Percentiles rank a stretch among this genome's conserved stretches.
These are phyloP conservation scores for Eurytoma adleriae DNA, from an alignment of 2,888 invertebrate species.

Conservation along the genomic window DNA sequence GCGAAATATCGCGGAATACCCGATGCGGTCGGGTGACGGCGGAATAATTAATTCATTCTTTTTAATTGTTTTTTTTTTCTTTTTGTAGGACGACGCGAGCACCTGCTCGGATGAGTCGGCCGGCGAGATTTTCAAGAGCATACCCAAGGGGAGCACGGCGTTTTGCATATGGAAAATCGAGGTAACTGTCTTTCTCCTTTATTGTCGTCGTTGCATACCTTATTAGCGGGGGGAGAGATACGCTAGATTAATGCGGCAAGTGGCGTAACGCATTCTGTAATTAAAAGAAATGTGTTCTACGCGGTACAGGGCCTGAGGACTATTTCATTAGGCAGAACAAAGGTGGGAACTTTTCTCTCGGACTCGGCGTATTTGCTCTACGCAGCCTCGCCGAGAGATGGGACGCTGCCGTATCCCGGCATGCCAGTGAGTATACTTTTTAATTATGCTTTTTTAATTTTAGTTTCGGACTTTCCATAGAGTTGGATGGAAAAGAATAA, in stretches of 20 bases:
- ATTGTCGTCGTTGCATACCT: neutral
- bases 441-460: no score
- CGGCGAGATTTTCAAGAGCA: constrained; percentile 84
- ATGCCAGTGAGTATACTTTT: constrained; percentile 67
- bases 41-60: neutral
- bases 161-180: constrained; percentile 94
- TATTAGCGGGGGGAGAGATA: no score
- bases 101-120: constrained; percentile 71
- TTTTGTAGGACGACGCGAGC: constrained; percentile 70
- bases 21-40: neutral
- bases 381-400: constrained; percentile 71
- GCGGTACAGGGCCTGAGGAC: constrained; percentile 69
- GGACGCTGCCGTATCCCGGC: constrained; percentile 71
- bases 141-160: constrained; percentile 86
- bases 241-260: neutral
- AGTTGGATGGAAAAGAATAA: neutral
- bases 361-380: constrained; percentile 73
- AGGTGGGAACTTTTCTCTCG: constrained; percentile 71
- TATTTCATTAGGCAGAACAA: constrained; percentile 68
- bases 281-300: constrained; percentile 10
- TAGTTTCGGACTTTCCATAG: no score
- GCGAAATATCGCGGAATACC: no score
- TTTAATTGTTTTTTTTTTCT: constrained; percentile 23
- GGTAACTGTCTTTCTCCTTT: constrained; percentile 75
- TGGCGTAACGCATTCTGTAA: constrained; percentile 7